Conservation (phyloP, 2,888 invertebrate genomes). For the Plebejus melissa region DNA sequence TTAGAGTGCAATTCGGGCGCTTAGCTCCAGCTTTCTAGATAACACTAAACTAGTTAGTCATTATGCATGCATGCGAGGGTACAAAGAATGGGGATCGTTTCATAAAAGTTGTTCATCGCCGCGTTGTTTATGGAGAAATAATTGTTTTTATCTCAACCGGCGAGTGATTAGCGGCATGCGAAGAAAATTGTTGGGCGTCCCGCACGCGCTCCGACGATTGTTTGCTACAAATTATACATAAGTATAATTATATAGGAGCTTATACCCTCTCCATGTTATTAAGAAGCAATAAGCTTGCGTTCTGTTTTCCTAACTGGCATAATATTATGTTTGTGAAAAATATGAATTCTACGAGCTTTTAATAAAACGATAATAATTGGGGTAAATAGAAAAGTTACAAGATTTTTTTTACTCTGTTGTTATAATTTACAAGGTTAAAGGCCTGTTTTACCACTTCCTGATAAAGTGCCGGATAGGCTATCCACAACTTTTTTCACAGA, state of each 20-base stretch:
- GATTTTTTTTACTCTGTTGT: too few species aligned
- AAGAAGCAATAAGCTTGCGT: background rate
- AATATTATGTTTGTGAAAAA: background rate
- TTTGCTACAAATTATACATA: background rate
- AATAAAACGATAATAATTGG: too few species aligned
- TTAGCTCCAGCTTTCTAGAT: slow-evolving; percentile 40
- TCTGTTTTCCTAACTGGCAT: background rate
- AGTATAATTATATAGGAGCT: background rate
- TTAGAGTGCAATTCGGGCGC: slow-evolving; percentile 48
- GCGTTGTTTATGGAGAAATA: slow-evolving; percentile 34
- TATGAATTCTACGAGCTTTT: too few species aligned
- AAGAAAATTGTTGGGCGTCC: slow-evolving; percentile 6
- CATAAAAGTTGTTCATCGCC: slow-evolving; percentile 40
- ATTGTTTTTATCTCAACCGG: slow-evolving; percentile 23
- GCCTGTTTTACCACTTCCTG: too few species aligned
- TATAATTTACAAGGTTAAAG: background rate
- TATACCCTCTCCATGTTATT: background rate
- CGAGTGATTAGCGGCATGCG: slow-evolving; percentile 17
- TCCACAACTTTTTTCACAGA: too few species aligned
- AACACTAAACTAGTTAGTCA: slow-evolving; percentile 46
- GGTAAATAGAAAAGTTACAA: too few species aligned
- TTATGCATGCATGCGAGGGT: slow-evolving; percentile 47
- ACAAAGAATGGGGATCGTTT: slow-evolving; percentile 47
- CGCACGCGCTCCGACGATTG: background rate
- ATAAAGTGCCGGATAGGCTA: too few species aligned